A percentile compares a stretch with the other conserved stretches of the same genome.
Conservation (phyloP, 2,888 invertebrate genomes). For the Sthenelais limicola region DNA sequence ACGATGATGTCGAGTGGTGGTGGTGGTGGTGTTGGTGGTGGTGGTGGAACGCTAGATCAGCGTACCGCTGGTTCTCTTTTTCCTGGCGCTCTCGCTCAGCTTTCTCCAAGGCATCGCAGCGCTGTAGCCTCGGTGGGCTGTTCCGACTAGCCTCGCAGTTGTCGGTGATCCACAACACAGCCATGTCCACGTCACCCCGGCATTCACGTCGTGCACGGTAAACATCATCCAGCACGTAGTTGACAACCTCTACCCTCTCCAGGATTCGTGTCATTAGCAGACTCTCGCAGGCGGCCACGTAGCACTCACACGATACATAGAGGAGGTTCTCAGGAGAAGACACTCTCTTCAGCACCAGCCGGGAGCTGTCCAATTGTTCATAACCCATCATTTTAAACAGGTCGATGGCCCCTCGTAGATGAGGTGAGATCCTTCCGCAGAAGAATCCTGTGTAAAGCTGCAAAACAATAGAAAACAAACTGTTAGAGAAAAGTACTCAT, state of each 20-base stretch:
- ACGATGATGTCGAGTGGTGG: too few species aligned
- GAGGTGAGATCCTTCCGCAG: slow-evolving; percentile 17
- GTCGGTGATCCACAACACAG: slow-evolving; percentile 35
- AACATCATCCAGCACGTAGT: slow-evolving; percentile 30
- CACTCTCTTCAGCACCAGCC: slow-evolving; percentile 16
- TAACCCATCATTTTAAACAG: slow-evolving; percentile 41
- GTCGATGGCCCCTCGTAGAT: slow-evolving; percentile 37
- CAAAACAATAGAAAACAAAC: background rate
- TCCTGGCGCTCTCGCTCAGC: slow-evolving; percentile 26
- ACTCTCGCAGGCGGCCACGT: slow-evolving; percentile 38
- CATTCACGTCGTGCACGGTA: slow-evolving; percentile 29
- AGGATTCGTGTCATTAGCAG: slow-evolving; percentile 29
- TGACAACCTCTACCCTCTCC: slow-evolving; percentile 27
- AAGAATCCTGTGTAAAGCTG: slow-evolving; percentile 42
- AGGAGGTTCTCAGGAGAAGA: slow-evolving; percentile 19
- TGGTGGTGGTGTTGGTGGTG: too few species aligned
- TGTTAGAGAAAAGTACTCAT: too few species aligned
- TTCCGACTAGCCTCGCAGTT: slow-evolving; percentile 39
- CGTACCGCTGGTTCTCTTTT: slow-evolving; percentile 26
- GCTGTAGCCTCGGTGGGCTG: background rate
- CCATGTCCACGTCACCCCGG: slow-evolving; percentile 29
- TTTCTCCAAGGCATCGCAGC: slow-evolving; percentile 5
- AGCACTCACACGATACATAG: slow-evolving; percentile 35
- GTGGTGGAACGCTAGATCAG: slow-evolving; percentile 11
- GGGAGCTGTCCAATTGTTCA: slow-evolving; percentile 13